phyloP scores from a whole-genome alignment of 2,113 vertebrate genomes.

The Cathartes aura region DNA sequence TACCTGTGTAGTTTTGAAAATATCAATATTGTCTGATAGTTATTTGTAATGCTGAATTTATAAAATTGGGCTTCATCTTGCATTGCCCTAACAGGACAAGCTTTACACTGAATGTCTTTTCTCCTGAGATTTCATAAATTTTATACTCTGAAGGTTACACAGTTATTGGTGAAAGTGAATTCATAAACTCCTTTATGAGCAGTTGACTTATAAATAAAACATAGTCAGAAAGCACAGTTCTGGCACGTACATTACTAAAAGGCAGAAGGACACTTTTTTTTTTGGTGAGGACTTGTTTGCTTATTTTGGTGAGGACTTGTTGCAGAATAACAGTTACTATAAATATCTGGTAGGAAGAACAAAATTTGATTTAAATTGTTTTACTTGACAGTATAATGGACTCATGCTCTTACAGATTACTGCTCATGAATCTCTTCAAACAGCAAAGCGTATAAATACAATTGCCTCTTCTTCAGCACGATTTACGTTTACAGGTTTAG shows the following conservation, averaged over 20 bases:
- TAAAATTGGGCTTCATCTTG: background rate
- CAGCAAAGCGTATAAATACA: background rate
- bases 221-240: background rate
- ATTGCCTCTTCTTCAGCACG: background rate
- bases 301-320: background rate
- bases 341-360: background rate
- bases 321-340: background rate
- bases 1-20: background rate
- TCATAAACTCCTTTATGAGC: background rate
- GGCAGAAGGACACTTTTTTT: background rate
- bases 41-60: background rate
- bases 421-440: background rate
- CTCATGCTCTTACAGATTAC: background rate
- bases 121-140: background rate
- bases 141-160: background rate
- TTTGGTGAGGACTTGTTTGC: background rate
- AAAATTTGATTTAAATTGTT: background rate
- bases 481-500: background rate
- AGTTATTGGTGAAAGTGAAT: background rate
- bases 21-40: accelerated
- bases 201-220: background rate
- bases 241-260: background rate
- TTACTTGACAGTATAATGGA: background rate
- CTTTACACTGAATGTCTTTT: background rate
- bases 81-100: background rate